Evolutionary conservation across 2,797 vertebrate genomes (phyloP), one percentile per base, ranked within the genome.

Genomic region (Rhabdophis nuchalis): DNA sequence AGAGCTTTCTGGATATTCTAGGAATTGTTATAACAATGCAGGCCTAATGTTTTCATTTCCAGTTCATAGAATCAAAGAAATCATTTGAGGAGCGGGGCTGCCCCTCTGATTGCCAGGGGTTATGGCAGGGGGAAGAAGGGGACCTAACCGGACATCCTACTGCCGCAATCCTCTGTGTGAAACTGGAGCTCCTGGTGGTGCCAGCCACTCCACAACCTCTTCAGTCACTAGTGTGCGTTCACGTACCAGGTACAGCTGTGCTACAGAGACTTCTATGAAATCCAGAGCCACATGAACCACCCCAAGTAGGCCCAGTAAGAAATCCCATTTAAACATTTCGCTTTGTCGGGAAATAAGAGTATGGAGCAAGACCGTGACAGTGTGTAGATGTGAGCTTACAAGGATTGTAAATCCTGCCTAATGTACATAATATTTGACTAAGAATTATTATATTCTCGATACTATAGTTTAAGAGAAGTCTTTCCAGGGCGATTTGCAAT

Each of bases 121-220:
- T 56, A 98, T 99, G 98, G 98, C 99, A 94, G 99, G 99, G 97
- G 99, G 99, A 96, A 98, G 99, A 96, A 98, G 99, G 98, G 99
- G 99, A 92, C 98, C 98, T 7, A 99, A 98, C 96, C 98, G 99
- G 23, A 98, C 98, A 3, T 98, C 99, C 1, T 99, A 99, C 96
- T 99, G 99, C 98, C 98, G 99, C 88, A 98, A 97, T 90, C 98
- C 99, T 0, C 98, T 99, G 23, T 98, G 98, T 94, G 99, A 99
- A 46, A 98, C 98, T 0, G 98, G 99, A 20, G 98, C 98, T 0
- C 97, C 98, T 11, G 98, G 98, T 54, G 98, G 98, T 90, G 96
- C 98, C 27, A 97, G 97, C 87, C 99, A 99, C 95, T 97, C 98
- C 2, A 98, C 98, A 61, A 99, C 98, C 56, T 98, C 99, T 88